phyloP scores from a whole-genome alignment of 1,140 invertebrate species.

The Asbolus verrucosus region DNA sequence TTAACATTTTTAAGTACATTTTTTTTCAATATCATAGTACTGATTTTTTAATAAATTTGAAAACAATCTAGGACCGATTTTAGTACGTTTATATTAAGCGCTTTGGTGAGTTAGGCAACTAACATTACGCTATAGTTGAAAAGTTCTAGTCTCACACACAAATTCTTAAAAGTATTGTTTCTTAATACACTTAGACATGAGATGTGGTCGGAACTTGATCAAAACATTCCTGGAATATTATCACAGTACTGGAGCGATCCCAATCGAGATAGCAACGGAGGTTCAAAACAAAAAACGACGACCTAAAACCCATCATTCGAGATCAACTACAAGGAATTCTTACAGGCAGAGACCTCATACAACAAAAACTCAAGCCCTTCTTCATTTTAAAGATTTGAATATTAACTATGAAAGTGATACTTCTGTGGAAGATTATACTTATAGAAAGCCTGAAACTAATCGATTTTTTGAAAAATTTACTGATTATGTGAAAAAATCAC shows the following conservation, averaged over 20 bases:
- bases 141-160: no score
- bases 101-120: not conserved
- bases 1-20: no score
- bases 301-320: slow-evolving; percentile 66
- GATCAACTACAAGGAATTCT: slow-evolving; percentile 67
- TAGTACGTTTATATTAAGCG: no score
- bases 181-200: slow-evolving; percentile 66
- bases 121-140: slow-evolving; percentile 12
- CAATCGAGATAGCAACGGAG: slow-evolving; percentile 68
- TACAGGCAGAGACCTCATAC: slow-evolving; percentile 69
- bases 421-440: slow-evolving; percentile 65
- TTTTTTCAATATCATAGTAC: no score
- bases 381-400: slow-evolving; percentile 71
- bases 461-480: slow-evolving; percentile 54
- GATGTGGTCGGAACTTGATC: slow-evolving; percentile 81
- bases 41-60: no score
- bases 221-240: slow-evolving; percentile 86
- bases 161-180: no score
- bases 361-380: slow-evolving; percentile 69
- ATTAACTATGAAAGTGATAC: slow-evolving; percentile 70
- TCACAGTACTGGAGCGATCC: slow-evolving; percentile 78
- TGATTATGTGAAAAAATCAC: slow-evolving; percentile 44
- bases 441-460: slow-evolving; percentile 52
- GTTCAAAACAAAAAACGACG: slow-evolving; percentile 67
- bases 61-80: no score